Evolutionary conservation across 2,888 invertebrate species (phyloP), one percentile per base, ranked within the genome.

Genomic region (Branchellion lobata): DNA sequence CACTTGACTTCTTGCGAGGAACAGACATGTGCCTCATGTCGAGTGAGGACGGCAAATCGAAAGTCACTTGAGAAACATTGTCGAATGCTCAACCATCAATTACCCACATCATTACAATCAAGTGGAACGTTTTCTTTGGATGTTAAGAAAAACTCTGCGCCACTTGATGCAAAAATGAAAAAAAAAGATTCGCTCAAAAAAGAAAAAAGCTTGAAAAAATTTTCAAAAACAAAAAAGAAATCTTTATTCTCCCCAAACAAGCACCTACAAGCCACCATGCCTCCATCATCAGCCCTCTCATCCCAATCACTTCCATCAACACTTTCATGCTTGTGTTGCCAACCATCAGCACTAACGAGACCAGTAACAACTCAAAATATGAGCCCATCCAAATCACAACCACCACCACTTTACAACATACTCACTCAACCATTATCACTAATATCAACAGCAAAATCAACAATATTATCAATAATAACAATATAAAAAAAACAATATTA

Each of bases 51-150:
- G 61, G 5, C 61, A 3, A n/a, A 57, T n/a, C 24, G n/a, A 18
- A 57, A 57, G 24, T 57, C 61, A n/a, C 61, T 57, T n/a, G 61
- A 57, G 24, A 3, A 57, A n/a, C 61, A 57, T 57, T 57, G 61
- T 57, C 24, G 21, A 18, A 3, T 57, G 3, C 61, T 57, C 21
- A 57, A n/a, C 21, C 61, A 57, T n/a, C 61, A 57, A 24, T n/a
- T 57, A 18, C 61, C 61, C 21, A 3, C 61, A 14, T 40, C 14
- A 14, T 14, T 14, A 40, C 40, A 5, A 5, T 40, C 40, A 14
- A 40, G 40, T 40, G n/a, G n/a, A n/a, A n/a, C n/a, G n/a, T n/a
- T n/a, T n/a, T n/a, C n/a, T n/a, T n/a, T n/a, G n/a, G n/a, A n/a
- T n/a, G n/a, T n/a, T n/a, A n/a, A n/a, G n/a, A n/a, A n/a, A n/a